Evolutionary conservation across 2,888 invertebrate genomes (phyloP), one percentile per base, ranked within the genome.

Genomic region (Proisotoma minuta): DNA sequence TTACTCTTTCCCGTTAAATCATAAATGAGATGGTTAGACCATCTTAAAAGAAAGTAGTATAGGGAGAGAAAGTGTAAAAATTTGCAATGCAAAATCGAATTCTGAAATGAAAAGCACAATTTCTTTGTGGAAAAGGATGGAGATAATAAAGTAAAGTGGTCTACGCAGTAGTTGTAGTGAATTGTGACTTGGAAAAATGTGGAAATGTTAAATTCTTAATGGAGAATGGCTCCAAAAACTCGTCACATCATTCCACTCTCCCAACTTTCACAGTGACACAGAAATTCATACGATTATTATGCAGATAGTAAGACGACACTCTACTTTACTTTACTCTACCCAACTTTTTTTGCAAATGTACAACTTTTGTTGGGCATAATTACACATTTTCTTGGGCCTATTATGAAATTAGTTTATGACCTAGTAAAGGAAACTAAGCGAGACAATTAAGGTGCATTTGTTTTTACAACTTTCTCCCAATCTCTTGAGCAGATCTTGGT

Each of bases 371-470:
- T 18, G 20, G 28, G 15, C 20, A 29, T 28, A 53, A 22, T 53
- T 53, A 20, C 34, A 29, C 28, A 29, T 53, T 53, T 20, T 27
- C 53, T 28, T 24, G 52, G 26, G 10, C 59, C 57, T 56, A 40
- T 59, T 52, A 65, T 65, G 62, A 65, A 65, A 65, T 62, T 60
- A 65, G 54, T 65, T 65, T 65, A 65, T 62, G 65, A 65, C 62
- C 62, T 54, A 65, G 62, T 65, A 62, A 66, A 66, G 27, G 18
- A 43, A 43, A 20, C 20, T 43, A 43, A 67, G 59, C 61, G 58
- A 60, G 65, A 65, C 65, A 68, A 68, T 68, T 68, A 68, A 65
- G 60, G 60, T 58, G 62, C 59, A 63, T 65, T 62, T 65, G 68
- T 61, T 68, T 68, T 68, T 68, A 68, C 65, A 62, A 59, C 62